These are phyloP conservation scores for Ypsolopha scabrella DNA, from an alignment of 2,888 invertebrate genomes.

Conservation along the genomic window DNA sequence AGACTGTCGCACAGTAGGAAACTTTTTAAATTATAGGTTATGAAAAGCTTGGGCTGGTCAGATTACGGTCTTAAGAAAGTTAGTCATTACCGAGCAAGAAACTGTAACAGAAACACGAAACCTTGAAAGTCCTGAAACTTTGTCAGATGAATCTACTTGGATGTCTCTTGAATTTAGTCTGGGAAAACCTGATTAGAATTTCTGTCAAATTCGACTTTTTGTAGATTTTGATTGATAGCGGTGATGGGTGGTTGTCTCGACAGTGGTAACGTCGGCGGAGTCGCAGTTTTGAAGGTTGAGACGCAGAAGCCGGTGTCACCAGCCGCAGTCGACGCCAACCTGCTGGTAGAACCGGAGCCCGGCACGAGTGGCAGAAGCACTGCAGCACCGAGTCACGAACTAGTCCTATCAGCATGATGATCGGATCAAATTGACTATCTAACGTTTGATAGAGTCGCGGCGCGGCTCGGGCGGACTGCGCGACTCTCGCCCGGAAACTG, in stretches of 20 bases:
- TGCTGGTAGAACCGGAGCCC: slow-evolving; percentile 83
- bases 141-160: no score
- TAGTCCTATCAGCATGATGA: slow-evolving; percentile 87
- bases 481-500: slow-evolving; percentile 73
- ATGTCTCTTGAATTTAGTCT: no score
- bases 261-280: slow-evolving; percentile 27
- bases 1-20: no score
- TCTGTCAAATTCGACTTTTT: no score
- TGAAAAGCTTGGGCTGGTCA: no score
- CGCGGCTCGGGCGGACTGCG: slow-evolving; percentile 71
- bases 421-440: slow-evolving; percentile 59
- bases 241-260: slow-evolving; percentile 34
- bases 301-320: slow-evolving; percentile 11
- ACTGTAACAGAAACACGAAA: no score
- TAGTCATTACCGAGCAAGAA: no score
- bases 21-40: no score
- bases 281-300: slow-evolving; percentile 21
- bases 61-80: no score
- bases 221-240: no score
- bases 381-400: slow-evolving; percentile 93
- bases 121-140: no score
- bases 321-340: slow-evolving; percentile 61
- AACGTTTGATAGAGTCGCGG: slow-evolving; percentile 58
- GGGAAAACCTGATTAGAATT: no score
- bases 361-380: slow-evolving; percentile 95